Base-by-base conservation (phyloP, 2,113 vertebrate genomes). In the Meleagris gallopavo region DNA sequence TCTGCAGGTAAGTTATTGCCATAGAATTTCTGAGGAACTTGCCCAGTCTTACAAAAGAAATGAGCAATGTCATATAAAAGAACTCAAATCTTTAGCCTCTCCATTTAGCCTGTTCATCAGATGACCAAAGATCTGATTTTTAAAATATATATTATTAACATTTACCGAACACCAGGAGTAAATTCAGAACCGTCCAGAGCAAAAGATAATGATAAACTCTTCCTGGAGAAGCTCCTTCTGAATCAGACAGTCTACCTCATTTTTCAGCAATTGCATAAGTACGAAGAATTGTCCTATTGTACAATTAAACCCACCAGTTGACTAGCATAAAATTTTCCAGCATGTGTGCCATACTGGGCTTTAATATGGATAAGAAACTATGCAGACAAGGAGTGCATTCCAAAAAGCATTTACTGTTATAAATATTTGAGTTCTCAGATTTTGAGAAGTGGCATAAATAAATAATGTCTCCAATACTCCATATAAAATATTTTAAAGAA, bases 261-360 rank as follows among this genome's bases (percentile, higher is more conserved):
- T 88, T 95, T 95, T 90, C 88, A 86, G 48, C 38, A 83, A 67
- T 14, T 86, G 64, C 14, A 1, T 88, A 94, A 95, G 58, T 75
- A 16, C 9, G 22, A 93, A 94, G 54, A 94, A 83, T 48, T 54
- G 40, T 88, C 86, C 88, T 74, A 83, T 71, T 83, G 60, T 66
- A 70, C 62, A 50, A 34, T 89, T 48, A 94, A 96, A 83, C 64
- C 41, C 75, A 81, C 40, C 6, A 72, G 54, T 85, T 88, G 73
- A 83, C 87, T 45, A 95, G 78, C 73, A 82, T 72, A 95, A 95
- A 21, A 80, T 96, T 97, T 97, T 97, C 96, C 94, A 93, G 90
- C 2, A 2, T 46, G 67, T 3, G 9, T 95, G 94, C 95, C 96
- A 95, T 73, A 86, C 20, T 34, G 48, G 79, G 57, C 55, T 94